Evolutionary conservation across 2,888 invertebrate genomes (phyloP).

Genomic region (Leucophenga montana): DNA sequence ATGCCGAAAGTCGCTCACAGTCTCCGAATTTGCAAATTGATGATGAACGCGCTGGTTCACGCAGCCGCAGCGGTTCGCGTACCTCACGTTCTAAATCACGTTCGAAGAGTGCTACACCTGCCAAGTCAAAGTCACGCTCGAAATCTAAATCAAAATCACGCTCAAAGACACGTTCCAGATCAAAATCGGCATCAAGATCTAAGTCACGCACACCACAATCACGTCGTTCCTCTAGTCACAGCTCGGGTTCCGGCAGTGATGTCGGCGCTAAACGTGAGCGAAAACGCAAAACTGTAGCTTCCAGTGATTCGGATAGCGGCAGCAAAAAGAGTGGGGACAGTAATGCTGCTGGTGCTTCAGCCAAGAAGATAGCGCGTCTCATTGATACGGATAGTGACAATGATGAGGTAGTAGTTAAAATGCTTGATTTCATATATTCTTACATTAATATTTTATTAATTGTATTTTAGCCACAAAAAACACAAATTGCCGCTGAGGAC

Average conservation of each 20-base stretch:
- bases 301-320: constrained; percentile 75
- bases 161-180: constrained; percentile 55
- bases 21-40: constrained; percentile 76
- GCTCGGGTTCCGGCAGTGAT: constrained; percentile 69
- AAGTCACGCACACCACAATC: constrained; percentile 49
- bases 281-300: constrained; percentile 54
- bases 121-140: constrained; percentile 46
- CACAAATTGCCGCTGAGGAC: constrained; percentile 78
- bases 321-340: constrained; percentile 48
- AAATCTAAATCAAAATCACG: constrained; percentile 49
- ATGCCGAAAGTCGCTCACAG: constrained; percentile 74
- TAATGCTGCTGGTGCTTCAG: constrained; percentile 49
- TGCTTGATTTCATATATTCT: neutral
- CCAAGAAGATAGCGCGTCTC: constrained; percentile 74
- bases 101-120: constrained; percentile 24
- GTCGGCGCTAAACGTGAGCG: constrained; percentile 48
- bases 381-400: constrained; percentile 84
- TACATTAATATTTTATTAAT: neutral
- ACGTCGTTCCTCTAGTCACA: constrained; percentile 50
- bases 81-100: constrained; percentile 58
- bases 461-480: constrained; percentile 44
- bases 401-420: constrained; percentile 71
- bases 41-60: constrained; percentile 71
- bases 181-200: constrained; percentile 43
- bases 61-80: constrained; percentile 59